Conservation (phyloP, 2,113 vertebrate genomes). For the Ailuropoda melanoleuca region DNA sequence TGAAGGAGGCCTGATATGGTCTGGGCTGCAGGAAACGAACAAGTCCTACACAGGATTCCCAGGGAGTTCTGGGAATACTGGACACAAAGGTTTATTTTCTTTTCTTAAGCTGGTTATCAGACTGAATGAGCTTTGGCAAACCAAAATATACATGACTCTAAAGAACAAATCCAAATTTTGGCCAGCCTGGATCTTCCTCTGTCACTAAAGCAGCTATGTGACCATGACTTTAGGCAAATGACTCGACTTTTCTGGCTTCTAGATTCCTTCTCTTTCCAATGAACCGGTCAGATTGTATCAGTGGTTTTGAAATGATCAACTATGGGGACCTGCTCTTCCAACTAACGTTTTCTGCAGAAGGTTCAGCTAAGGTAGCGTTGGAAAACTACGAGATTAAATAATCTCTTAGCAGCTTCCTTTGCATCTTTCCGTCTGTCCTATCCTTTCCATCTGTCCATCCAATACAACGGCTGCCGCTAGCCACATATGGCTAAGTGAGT, state of each 20-base stretch:
- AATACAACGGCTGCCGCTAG: not conserved
- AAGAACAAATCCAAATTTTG: not conserved
- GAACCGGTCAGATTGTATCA: not conserved
- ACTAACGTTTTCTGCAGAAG: not conserved
- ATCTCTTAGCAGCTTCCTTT: not conserved
- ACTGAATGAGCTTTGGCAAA: not conserved
- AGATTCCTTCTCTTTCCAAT: not conserved
- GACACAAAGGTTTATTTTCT: not conserved
- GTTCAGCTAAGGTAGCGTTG: not conserved
- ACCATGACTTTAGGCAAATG: not conserved
- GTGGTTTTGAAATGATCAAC: not conserved
- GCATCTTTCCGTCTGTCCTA: not conserved
- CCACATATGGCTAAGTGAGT: not conserved
- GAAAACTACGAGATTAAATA: not conserved
- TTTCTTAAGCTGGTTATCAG: not conserved
- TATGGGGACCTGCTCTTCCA: not conserved
- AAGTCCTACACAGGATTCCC: rapidly evolving
- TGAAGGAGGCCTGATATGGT: not conserved
- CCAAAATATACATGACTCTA: not conserved
- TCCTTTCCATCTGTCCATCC: too few relatives aligned
- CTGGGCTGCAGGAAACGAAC: not conserved
- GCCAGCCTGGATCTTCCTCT: not conserved
- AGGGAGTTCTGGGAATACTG: not conserved
- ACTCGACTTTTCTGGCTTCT: conserved; percentile 8
- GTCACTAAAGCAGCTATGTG: not conserved